Conservation (phyloP, 1,140 invertebrate species). For the Eupeodes corollae region DNA sequence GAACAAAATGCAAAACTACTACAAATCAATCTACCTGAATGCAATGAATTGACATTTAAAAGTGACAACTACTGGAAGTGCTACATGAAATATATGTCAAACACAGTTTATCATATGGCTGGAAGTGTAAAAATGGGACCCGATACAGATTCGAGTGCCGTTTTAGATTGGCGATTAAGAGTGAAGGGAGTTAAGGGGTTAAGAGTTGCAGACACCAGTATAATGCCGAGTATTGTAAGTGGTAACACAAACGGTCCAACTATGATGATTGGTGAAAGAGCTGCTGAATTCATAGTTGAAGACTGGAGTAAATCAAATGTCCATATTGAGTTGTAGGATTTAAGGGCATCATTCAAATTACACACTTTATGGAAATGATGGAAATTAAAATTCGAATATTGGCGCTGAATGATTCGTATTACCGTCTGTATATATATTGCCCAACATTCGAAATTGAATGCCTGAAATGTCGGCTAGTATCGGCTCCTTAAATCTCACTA, state of each 20-base stretch:
- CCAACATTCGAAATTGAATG: no score
- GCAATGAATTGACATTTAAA: conserved; percentile 29
- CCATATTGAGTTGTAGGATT: no score
- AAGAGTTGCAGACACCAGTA: conserved; percentile 65
- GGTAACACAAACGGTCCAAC: conserved; percentile 65
- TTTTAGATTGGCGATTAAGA: conserved; percentile 53
- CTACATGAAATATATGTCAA: conserved; percentile 45
- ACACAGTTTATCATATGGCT: conserved; percentile 55
- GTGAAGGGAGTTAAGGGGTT: conserved; percentile 53
- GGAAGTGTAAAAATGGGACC: conserved; percentile 71
- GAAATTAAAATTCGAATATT: no score
- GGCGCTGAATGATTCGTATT: no score
- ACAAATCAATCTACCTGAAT: conserved; percentile 37
- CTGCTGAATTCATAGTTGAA: conserved; percentile 53
- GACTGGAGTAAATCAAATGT: conserved; percentile 14
- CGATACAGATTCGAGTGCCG: conserved; percentile 43
- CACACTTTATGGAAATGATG: no score
- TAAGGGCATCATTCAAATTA: no score
- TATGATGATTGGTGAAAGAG: conserved; percentile 69
- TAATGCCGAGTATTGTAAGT: conserved; percentile 62
- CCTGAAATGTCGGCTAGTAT: no score
- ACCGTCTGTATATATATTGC: no score
- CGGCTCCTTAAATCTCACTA: no score
- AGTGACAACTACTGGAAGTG: conserved; percentile 52
- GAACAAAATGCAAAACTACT: conserved; percentile 35